phyloP scores from a whole-genome alignment of 2,113 vertebrate genomes.

The Phasianus colchicus region DNA sequence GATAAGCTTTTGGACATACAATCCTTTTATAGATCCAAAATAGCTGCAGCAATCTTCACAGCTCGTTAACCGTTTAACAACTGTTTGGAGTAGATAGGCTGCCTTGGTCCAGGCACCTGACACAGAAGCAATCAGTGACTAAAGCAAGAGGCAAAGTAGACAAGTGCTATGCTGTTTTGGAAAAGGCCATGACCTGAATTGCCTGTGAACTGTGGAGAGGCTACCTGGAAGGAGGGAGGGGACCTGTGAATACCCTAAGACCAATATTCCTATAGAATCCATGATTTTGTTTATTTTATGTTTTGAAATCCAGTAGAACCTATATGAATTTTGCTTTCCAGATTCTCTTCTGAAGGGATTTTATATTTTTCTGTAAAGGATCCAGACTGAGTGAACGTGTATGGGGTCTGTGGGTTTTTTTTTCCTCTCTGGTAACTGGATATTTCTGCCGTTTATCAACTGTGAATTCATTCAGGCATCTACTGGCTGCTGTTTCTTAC shows the following conservation, averaged over 20 bases:
- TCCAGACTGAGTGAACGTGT: background rate
- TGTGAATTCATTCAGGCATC: background rate
- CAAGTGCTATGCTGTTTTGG: background rate
- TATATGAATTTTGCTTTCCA: background rate
- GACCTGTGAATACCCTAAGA: background rate
- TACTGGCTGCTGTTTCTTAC: background rate
- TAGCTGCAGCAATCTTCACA: conserved; percentile 34
- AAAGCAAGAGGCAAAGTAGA: background rate
- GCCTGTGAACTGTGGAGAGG: background rate
- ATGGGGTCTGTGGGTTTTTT: background rate
- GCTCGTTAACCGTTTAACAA: conserved; percentile 30
- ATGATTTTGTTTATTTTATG: conserved; percentile 3
- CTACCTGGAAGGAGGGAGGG: background rate
- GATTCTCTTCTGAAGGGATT: background rate
- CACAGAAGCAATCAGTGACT: background rate
- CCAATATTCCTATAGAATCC: background rate
- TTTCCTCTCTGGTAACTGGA: background rate
- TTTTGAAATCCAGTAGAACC: background rate
- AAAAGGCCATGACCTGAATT: background rate
- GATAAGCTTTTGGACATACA: background rate
- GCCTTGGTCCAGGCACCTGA: background rate
- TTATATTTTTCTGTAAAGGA: background rate
- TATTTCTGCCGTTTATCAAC: conserved; percentile 31
- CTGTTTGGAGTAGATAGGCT: background rate
- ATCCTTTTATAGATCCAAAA: conserved; percentile 17